phyloP scores from a whole-genome alignment of 2,888 invertebrate species.

The Euplexia lucipara region DNA sequence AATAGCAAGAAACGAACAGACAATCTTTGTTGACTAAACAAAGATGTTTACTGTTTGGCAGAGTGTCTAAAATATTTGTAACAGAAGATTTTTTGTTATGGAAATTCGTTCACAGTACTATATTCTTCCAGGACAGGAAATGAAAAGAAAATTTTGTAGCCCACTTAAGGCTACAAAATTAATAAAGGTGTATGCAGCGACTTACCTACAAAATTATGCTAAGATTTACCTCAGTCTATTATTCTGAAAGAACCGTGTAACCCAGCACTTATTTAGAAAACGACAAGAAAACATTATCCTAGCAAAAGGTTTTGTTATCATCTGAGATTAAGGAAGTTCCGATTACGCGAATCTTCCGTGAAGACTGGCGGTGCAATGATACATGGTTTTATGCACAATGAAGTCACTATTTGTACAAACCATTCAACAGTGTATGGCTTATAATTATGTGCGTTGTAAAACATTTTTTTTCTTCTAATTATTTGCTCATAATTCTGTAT shows the following conservation, averaged over 20 bases:
- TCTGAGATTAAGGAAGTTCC: slow-evolving; percentile 82
- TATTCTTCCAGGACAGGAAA: background rate
- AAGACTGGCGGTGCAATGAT: slow-evolving; percentile 83
- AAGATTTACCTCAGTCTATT: no score
- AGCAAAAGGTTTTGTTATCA: slow-evolving; percentile 63
- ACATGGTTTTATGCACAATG: slow-evolving; percentile 84
- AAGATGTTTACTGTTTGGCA: slow-evolving; percentile 64
- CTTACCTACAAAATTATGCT: no score
- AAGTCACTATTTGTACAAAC: slow-evolving; percentile 90
- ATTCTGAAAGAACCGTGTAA: slow-evolving; percentile 22
- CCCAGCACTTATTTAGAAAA: slow-evolving; percentile 52
- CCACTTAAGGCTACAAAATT: no score
- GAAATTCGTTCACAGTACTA: slow-evolving; percentile 1
- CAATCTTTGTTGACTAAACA: slow-evolving; percentile 53
- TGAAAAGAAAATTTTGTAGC: no score
- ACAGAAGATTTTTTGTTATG: slow-evolving; percentile 15
- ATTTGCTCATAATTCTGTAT: slow-evolving; percentile 68
- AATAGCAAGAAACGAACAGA: slow-evolving; percentile 49
- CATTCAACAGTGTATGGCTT: slow-evolving; percentile 73
- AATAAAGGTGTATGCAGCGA: no score
- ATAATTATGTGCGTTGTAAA: slow-evolving; percentile 67
- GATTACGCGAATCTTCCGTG: slow-evolving; percentile 81
- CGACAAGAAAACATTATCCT: slow-evolving; percentile 59
- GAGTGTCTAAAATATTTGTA: slow-evolving; percentile 24
- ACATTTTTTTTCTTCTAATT: slow-evolving; percentile 60